Evolutionary conservation across 2,888 invertebrate species (phyloP).

Genomic region (Elegia similella): DNA sequence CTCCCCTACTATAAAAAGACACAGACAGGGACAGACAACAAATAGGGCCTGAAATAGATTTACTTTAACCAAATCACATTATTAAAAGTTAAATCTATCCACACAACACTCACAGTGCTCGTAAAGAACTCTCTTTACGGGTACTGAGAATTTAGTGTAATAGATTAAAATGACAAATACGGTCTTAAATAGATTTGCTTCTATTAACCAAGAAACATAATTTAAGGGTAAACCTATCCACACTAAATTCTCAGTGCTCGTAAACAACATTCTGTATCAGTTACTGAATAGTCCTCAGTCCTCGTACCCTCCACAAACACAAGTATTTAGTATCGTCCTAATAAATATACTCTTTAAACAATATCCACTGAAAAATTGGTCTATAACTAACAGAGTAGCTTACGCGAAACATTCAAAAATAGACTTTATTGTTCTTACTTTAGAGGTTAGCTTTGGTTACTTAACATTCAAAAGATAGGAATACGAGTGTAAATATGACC

Average conservation of each 20-base stretch:
- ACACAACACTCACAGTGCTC: too few relatives aligned
- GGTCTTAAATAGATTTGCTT: background rate
- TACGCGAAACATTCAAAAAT: background rate
- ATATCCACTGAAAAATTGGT: conserved; percentile 13
- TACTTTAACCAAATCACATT: too few relatives aligned
- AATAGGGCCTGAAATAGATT: too few relatives aligned
- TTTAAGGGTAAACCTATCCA: conserved; percentile 5
- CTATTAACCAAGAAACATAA: background rate
- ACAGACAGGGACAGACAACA: too few relatives aligned
- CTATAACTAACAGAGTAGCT: conserved; percentile 14
- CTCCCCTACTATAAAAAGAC: too few relatives aligned
- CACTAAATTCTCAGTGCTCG: conserved; percentile 4
- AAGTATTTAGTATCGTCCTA: conserved; percentile 12
- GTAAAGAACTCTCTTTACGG: too few relatives aligned
- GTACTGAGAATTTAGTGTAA: too few relatives aligned
- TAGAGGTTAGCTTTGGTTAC: conserved; percentile 7
- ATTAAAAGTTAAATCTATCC: too few relatives aligned
- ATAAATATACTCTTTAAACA: conserved; percentile 15
- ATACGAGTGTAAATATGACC: conserved; percentile 17
- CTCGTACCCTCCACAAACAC: conserved; percentile 8
- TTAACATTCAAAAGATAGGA: background rate
- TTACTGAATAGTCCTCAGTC: conserved; percentile 11
- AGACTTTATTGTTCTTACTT: background rate
- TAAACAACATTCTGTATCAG: conserved; percentile 2
- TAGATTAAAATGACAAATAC: background rate